These are phyloP conservation scores for Melanargia galathea DNA, from an alignment of 2,888 invertebrate genomes.

Conservation along the genomic window DNA sequence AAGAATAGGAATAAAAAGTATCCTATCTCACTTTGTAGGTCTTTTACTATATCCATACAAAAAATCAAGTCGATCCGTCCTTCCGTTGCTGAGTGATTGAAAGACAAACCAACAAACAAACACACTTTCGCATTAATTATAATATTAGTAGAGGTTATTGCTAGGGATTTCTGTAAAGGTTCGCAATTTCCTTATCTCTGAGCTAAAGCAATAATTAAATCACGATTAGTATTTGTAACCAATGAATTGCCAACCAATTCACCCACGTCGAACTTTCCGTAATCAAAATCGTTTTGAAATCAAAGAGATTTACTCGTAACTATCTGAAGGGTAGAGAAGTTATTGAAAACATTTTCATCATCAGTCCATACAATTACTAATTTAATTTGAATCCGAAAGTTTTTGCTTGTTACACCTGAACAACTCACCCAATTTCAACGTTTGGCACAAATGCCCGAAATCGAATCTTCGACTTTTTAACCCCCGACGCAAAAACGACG, in stretches of 20 bases:
- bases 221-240: conserved; percentile 19
- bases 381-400: too few relatives aligned
- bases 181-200: conserved; percentile 17
- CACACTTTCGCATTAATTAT: conserved; percentile 22
- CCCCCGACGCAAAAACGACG: too few relatives aligned
- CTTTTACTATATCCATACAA: conserved; percentile 16
- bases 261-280: conserved; percentile 47
- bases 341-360: neutral
- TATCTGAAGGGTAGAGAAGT: neutral
- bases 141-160: neutral
- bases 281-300: conserved; percentile 42
- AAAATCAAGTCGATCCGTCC: neutral
- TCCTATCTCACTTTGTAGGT: too few relatives aligned
- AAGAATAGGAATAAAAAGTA: too few relatives aligned
- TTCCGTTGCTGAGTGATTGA: too few relatives aligned
- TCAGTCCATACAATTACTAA: too few relatives aligned
- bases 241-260: conserved; percentile 26
- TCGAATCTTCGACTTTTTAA: too few relatives aligned
- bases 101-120: neutral
- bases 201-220: conserved; percentile 15
- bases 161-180: neutral
- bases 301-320: neutral
- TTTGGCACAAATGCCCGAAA: too few relatives aligned
- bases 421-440: too few relatives aligned
- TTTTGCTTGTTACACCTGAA: too few relatives aligned